These are phyloP conservation scores for Sarcophaga peregrina DNA, from an alignment of 1,140 invertebrate species.

Conservation along the genomic window DNA sequence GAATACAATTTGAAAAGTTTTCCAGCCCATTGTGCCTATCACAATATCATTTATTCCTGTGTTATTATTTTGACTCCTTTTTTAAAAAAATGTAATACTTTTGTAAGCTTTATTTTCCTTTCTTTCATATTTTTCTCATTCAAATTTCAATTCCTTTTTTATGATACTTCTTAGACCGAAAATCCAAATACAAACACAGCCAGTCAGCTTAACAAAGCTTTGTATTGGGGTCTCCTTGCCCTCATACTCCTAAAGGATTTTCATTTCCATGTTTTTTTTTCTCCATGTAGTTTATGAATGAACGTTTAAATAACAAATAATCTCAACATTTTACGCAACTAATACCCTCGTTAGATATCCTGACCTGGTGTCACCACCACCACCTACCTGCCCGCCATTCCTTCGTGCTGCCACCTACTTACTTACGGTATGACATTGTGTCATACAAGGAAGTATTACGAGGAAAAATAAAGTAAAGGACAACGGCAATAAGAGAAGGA, in stretches of 20 bases:
- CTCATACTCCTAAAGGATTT: no score
- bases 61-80: no score
- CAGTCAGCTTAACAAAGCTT: conserved; percentile 6
- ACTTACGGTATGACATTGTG: neutral
- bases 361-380: no score
- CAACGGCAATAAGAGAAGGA: neutral
- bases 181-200: conserved; percentile 4
- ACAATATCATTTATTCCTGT: no score
- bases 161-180: neutral
- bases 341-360: conserved; percentile 3
- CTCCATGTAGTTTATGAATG: neutral
- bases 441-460: neutral
- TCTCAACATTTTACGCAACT: conserved; percentile 38
- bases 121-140: neutral
- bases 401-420: neutral
- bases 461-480: neutral
- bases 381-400: no score
- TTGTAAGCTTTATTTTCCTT: neutral
- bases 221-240: neutral
- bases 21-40: no score
- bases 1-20: no score
- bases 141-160: neutral
- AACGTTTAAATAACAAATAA: conserved; percentile 34
- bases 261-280: neutral
- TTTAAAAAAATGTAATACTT: no score